phyloP scores from a whole-genome alignment of 1,140 invertebrate species.

The Hyles euphorbiae region DNA sequence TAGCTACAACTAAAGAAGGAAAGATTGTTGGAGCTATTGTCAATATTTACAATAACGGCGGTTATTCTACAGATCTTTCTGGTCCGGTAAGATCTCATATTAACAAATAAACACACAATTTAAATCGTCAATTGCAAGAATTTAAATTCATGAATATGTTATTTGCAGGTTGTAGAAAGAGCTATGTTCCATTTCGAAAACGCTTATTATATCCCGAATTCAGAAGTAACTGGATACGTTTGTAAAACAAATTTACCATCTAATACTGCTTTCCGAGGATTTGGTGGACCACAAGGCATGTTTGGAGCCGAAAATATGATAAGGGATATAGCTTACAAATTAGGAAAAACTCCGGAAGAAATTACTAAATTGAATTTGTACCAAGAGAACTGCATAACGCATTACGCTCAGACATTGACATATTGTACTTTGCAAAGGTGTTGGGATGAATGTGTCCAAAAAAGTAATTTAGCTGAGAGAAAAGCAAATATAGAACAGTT shows the following conservation, averaged over 20 bases:
- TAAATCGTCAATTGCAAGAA: not conserved
- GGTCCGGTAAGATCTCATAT: constrained; percentile 77
- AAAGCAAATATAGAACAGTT: constrained; percentile 79
- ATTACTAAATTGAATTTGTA: constrained; percentile 85
- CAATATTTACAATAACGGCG: constrained; percentile 89
- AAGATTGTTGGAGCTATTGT: constrained; percentile 83
- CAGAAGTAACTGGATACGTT: constrained; percentile 79
- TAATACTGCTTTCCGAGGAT: constrained; percentile 94
- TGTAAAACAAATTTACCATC: constrained; percentile 92
- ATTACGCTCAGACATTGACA: constrained; percentile 85
- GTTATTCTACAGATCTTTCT: constrained; percentile 91
- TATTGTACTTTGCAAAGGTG: constrained; percentile 87
- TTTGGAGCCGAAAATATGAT: constrained; percentile 87
- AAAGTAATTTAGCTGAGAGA: constrained; percentile 81
- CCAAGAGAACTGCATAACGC: constrained; percentile 85
- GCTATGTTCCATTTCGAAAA: constrained; percentile 89
- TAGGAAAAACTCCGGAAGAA: constrained; percentile 78
- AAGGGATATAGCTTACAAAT: constrained; percentile 83
- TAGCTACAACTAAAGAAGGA: constrained; percentile 86
- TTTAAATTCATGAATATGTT: constrained; percentile 9
- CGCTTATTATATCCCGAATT: constrained; percentile 84
- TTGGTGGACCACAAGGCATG: constrained; percentile 94
- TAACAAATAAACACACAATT: not conserved
- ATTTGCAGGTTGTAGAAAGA: constrained; percentile 82
- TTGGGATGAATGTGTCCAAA: constrained; percentile 87